These are phyloP conservation scores for Brenthis ino DNA, from an alignment of 2,888 invertebrate species.

Conservation along the genomic window DNA sequence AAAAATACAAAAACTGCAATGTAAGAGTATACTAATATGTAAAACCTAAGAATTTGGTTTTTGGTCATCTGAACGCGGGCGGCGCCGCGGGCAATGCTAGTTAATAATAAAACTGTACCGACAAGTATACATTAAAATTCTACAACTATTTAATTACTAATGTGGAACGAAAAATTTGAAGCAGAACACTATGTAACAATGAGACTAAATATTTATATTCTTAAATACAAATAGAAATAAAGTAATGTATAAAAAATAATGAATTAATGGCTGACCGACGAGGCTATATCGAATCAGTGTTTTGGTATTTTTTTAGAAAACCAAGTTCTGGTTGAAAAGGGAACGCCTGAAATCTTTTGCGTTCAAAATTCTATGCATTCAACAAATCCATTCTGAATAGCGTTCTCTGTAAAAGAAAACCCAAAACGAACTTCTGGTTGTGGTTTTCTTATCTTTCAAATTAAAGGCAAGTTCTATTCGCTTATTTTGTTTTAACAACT, in stretches of 20 bases:
- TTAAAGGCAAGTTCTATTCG: conserved; percentile 16
- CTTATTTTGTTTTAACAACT: conserved; percentile 4
- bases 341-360: conserved; percentile 17
- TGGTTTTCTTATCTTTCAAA: conserved; percentile 23
- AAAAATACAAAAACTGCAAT: too few species aligned
- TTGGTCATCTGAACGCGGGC: too few species aligned
- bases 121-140: too few species aligned
- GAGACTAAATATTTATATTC: too few species aligned
- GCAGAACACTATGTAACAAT: too few species aligned
- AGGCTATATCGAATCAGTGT: neutral
- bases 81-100: too few species aligned
- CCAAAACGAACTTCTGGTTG: conserved; percentile 15
- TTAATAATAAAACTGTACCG: too few species aligned
- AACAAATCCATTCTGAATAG: conserved; percentile 10
- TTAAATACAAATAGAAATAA: too few species aligned
- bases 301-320: conserved; percentile 13
- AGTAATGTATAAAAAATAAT: neutral
- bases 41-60: too few species aligned
- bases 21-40: too few species aligned
- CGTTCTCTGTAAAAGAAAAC: conserved; percentile 12
- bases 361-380: conserved; percentile 19
- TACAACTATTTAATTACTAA: too few species aligned
- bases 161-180: too few species aligned
- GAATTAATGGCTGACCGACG: neutral
- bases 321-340: conserved; percentile 8